Evolutionary conservation across 2,797 vertebrate species (phyloP), one percentile per base, ranked within the genome.

Genomic region (Chaetophractus vellerosus): DNA sequence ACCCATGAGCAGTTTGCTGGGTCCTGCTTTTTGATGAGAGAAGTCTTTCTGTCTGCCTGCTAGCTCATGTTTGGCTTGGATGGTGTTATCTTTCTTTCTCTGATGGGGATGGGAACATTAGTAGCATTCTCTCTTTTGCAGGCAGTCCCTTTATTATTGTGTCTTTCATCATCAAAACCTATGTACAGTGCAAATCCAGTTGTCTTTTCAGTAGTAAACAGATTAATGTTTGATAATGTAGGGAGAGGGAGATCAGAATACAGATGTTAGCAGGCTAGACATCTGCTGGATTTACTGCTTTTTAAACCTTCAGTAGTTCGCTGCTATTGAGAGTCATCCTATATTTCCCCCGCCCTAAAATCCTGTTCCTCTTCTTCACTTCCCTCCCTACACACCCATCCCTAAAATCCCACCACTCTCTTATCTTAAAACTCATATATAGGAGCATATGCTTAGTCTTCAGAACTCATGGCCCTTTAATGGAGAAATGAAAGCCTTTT

Each of bases 401-500:
- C 31, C 48, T 1, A 79, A 64, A 23, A 23, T 31, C 45, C 66
- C 18, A 33, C 9, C 5, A 52, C 33, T 78, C 45, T 45, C 50
- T 90, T 72, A 80, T 90, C 82, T 84, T 96, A 85, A 94, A 96
- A 93, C 18, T 87, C 59, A 76, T 80, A 66, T 66, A 72, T 88
- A 64, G 45, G 26, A 84, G 48, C 66, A 14, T 48, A 48, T 33
- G 23, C 72, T 93, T 76, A 90, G 23, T 57, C 10, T 87, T 95
- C 80, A 57, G 63, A 96, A 69, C 38, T 63, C 50, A n/a, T 18
- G 72, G 36, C 33, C 48, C 36, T 94, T 96, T 90, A 38, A 52
- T 96, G 59, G 55, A 96, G 90, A 57, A 93, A 82, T 74, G 45
- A 93, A 93, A 89, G 45, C 91, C 28, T 91, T 74, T 87, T 95